phyloP scores from a whole-genome alignment of 2,113 vertebrate genomes.

The Zosterops pallidus region DNA sequence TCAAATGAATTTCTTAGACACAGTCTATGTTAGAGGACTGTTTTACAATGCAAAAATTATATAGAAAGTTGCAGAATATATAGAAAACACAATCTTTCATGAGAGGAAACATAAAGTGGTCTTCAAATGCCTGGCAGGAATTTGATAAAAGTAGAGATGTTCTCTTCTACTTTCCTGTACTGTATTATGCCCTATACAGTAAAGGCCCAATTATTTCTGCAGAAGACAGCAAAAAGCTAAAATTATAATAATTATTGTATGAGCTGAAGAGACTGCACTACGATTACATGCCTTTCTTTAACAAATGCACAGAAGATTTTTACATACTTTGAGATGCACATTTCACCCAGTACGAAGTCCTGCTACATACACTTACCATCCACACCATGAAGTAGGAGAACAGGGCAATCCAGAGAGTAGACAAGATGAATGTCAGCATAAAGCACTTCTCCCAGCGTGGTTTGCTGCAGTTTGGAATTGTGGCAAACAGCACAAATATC shows the following conservation, averaged over 20 bases:
- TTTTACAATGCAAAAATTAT: neutral
- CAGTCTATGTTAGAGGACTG: neutral
- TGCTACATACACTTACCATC: slow-evolving; percentile 83
- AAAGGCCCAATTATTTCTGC: neutral
- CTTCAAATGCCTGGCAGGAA: neutral
- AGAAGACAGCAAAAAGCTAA: neutral
- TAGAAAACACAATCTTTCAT: neutral
- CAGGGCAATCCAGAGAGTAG: slow-evolving; percentile 95
- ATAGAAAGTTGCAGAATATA: neutral
- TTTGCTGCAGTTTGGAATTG: slow-evolving; percentile 92
- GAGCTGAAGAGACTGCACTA: neutral
- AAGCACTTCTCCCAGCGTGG: slow-evolving; percentile 94
- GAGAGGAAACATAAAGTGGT: neutral
- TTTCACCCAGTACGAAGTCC: neutral
- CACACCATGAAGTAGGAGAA: slow-evolving; percentile 99
- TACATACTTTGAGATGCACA: neutral
- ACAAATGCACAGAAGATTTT: neutral
- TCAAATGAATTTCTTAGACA: neutral
- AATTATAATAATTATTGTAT: neutral
- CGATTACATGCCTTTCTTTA: neutral
- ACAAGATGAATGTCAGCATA: slow-evolving; percentile 91
- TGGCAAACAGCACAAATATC: slow-evolving; percentile 85
- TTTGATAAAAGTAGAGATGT: neutral
- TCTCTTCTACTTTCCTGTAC: neutral
- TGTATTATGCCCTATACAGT: neutral